These are phyloP conservation scores for Eurois occulta DNA, from an alignment of 2,888 invertebrate species.

Conservation along the genomic window DNA sequence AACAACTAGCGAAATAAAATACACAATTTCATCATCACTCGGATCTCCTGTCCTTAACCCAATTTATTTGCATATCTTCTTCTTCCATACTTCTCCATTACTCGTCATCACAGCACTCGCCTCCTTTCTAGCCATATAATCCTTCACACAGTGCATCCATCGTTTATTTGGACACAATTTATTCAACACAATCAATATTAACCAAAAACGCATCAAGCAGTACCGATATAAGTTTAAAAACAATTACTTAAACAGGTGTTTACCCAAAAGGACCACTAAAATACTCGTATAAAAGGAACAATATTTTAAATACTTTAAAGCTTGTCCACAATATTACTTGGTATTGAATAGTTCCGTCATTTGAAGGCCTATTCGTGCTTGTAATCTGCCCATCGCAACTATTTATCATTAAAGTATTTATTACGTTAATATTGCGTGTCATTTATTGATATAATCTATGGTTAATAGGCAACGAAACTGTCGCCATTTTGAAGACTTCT, in stretches of 20 bases:
- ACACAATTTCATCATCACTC: not conserved
- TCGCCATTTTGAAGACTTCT: slow-evolving; percentile 37
- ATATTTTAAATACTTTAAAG: slow-evolving; percentile 29
- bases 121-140: too few species aligned
- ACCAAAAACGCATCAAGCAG: slow-evolving; percentile 18
- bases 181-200: slow-evolving; percentile 5
- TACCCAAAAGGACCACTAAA: slow-evolving; percentile 12
- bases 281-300: slow-evolving; percentile 24
- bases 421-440: slow-evolving; percentile 48
- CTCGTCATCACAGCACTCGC: too few species aligned
- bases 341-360: slow-evolving; percentile 40
- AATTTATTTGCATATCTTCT: too few species aligned
- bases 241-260: slow-evolving; percentile 48
- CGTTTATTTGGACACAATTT: not conserved
- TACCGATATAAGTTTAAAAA: slow-evolving; percentile 7
- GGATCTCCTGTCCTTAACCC: too few species aligned
- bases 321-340: not conserved
- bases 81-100: too few species aligned
- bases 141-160: too few species aligned
- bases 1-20: not conserved
- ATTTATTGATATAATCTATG: slow-evolving; percentile 49
- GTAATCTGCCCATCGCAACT: slow-evolving; percentile 43
- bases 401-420: slow-evolving; percentile 49
- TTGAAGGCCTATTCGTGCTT: slow-evolving; percentile 35
- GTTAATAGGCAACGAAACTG: slow-evolving; percentile 49